phyloP scores from a whole-genome alignment of 2,113 vertebrate species.

The Aplodontia rufa region DNA sequence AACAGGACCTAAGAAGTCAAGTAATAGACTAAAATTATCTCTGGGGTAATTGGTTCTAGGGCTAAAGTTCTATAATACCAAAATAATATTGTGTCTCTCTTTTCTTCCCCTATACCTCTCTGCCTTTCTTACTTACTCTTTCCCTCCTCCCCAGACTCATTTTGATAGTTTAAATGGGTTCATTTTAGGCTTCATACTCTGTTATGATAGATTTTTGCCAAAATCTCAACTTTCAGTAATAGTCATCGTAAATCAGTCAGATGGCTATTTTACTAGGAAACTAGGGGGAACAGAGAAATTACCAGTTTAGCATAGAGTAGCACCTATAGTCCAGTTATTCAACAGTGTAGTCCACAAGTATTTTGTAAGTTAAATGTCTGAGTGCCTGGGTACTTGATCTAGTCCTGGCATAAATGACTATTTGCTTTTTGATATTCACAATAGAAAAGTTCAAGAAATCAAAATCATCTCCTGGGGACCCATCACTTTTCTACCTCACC shows the following conservation, averaged over 20 bases:
- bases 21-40: background rate
- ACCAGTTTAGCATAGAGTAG: background rate
- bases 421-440: constrained; percentile 23
- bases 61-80: background rate
- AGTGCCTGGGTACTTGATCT: constrained; percentile 13
- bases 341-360: background rate
- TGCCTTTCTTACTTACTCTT: background rate
- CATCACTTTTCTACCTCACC: background rate
- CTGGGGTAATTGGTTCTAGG: background rate
- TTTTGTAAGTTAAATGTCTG: background rate
- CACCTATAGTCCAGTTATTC: background rate
- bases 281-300: background rate
- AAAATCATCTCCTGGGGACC: background rate
- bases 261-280: background rate
- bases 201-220: background rate
- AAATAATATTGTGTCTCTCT: background rate
- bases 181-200: background rate
- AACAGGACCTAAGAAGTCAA: constrained; percentile 4
- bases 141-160: background rate
- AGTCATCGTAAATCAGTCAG: background rate
- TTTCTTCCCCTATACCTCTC: background rate
- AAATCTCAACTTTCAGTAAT: constrained; percentile 41
- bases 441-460: constrained; percentile 22
- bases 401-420: background rate
- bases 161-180: background rate